Base-by-base conservation (phyloP, 2,888 invertebrate genomes). In the Bruchidius siliquastri region DNA sequence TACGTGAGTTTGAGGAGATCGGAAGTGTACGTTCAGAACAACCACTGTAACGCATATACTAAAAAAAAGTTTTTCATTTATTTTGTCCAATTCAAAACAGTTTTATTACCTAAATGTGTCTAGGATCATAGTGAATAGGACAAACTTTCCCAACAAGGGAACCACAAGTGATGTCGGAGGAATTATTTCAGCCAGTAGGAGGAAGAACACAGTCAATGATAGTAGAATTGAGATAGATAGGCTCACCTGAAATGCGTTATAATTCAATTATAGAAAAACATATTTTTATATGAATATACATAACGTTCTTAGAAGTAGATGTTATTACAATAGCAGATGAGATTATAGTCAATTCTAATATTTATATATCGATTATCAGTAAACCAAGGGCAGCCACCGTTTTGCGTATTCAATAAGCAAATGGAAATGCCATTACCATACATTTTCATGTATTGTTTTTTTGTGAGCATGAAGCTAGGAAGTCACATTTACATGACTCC, bases 21-120 rank as follows among this genome's bases (percentile, higher is more conserved):
- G 95, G 90, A 98, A 98, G 90, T 98, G 98, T 82, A 98, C 96
- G 89, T 98, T 98, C 83, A 98, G 90, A 83, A 98, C 97, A 85
- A 98, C 94, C 83, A 99, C 98, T 32, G 86, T 86, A 20, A 86
- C 85, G 77, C 86, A 86, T 83, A 86, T 86, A 81, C 85, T 86
- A 84, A 83, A 75, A 69, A 69, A 72, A 66, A 70, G n/a, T 73
- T n/a, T 22, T 30, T 21, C 13, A 49, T 1, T 8, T 49, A 49
- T 18, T 4, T 1, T 49, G 13, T 18, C 3, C 1, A 13, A 1
- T 49, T 18, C 49, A 4, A 68, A 72, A 67, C 20, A 8, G 8
- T 68, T 68, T 68, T n/a, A 68, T 88, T 87, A 96, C 96, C 96
- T 95, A 89, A 96, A 94, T 76, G 96, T 96, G 87, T 96, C 96